Percentiles rank a stretch among this genome's conserved stretches.
phyloP scores from a whole-genome alignment of 1,140 invertebrate species.

The Apolygus lucorum region DNA sequence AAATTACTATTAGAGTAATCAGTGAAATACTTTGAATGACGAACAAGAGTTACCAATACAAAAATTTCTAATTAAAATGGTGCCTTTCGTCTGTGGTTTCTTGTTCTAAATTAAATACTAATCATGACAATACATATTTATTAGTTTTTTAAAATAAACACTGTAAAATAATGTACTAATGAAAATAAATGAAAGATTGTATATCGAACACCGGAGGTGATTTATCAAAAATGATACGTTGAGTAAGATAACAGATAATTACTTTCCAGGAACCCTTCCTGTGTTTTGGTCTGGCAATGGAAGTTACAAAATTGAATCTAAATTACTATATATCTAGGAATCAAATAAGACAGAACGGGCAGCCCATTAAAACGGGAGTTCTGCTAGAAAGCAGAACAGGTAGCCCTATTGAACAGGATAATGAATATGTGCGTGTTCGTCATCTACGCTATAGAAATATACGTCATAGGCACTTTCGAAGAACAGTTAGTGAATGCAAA shows the following conservation, averaged over 20 bases:
- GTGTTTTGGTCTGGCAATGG: too few species aligned
- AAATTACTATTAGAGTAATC: slow-evolving; percentile 2
- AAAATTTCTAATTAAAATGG: slow-evolving; percentile 12
- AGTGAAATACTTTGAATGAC: slow-evolving; percentile 2
- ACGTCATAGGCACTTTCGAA: too few species aligned
- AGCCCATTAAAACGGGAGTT: too few species aligned
- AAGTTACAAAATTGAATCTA: too few species aligned
- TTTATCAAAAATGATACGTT: neutral
- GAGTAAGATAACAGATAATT: neutral
- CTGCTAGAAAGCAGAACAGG: too few species aligned
- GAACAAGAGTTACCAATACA: slow-evolving; percentile 7
- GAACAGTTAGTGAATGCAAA: too few species aligned
- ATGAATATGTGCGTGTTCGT: too few species aligned
- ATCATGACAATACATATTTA: slow-evolving; percentile 4
- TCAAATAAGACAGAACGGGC: too few species aligned
- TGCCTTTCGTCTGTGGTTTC: slow-evolving; percentile 14
- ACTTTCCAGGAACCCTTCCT: too few species aligned
- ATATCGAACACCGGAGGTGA: neutral
- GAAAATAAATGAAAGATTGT: neutral
- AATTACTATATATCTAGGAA: too few species aligned
- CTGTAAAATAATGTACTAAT: neutral
- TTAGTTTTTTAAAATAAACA: slow-evolving; percentile 8
- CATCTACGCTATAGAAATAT: too few species aligned
- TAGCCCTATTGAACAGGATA: too few species aligned
- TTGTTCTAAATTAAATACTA: slow-evolving; percentile 15